Percentiles rank a stretch among this genome's conserved stretches.
phyloP scores from a whole-genome alignment of 1,140 invertebrate genomes.

The Aphelinus certus region DNA sequence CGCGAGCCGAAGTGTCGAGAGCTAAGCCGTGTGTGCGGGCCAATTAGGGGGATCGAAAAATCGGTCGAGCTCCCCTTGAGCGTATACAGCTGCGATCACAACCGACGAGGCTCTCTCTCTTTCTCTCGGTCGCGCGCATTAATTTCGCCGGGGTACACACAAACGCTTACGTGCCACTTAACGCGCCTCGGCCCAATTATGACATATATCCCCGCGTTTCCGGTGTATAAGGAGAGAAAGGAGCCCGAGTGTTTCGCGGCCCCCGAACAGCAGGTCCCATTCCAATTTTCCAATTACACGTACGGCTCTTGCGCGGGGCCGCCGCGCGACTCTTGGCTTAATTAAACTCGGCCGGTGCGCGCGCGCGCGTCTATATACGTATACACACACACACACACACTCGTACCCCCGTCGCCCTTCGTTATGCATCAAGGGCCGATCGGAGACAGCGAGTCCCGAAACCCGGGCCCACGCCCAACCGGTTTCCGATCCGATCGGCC shows the following conservation, averaged over 20 bases:
- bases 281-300: slow-evolving; percentile 8
- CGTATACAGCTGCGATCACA: too few relatives aligned
- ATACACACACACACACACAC: not conserved
- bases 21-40: too few relatives aligned
- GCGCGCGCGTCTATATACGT: not conserved
- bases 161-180: not conserved
- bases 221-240: not conserved
- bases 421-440: slow-evolving; percentile 14
- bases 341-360: slow-evolving; percentile 8
- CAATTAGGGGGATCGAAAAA: not conserved
- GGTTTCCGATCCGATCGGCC: too few relatives aligned
- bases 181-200: not conserved
- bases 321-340: not conserved
- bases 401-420: not conserved
- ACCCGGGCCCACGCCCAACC: too few relatives aligned
- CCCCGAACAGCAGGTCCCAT: not conserved
- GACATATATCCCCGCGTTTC: not conserved
- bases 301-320: not conserved
- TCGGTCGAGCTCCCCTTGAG: not conserved
- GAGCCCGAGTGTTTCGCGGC: not conserved
- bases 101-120: too few relatives aligned
- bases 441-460: too few relatives aligned
- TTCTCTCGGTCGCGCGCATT: not conserved
- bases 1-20: not conserved
- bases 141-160: not conserved